Percentiles rank a stretch among this genome's conserved stretches.
Conservation (phyloP, 2,888 invertebrate genomes). For the Lasioglossum malachurum region DNA sequence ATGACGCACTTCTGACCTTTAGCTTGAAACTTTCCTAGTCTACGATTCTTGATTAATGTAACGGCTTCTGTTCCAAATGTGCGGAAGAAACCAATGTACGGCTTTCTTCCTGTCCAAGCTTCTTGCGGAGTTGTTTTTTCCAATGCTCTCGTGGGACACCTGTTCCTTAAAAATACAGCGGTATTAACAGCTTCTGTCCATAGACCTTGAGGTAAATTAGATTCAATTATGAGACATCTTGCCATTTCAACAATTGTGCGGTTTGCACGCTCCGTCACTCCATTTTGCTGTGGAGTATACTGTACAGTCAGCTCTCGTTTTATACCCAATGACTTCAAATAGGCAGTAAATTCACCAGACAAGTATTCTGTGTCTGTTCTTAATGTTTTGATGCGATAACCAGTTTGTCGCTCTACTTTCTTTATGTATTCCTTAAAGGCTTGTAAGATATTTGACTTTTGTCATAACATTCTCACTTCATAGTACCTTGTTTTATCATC, state of each 20-base stretch:
- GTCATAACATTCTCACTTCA: constrained; percentile 4
- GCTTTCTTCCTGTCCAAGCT: constrained; percentile 57
- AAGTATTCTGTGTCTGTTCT: constrained; percentile 55
- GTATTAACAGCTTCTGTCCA: constrained; percentile 73
- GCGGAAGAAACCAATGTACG: constrained; percentile 46
- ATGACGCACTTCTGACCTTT: no score
- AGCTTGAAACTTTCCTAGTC: no score
- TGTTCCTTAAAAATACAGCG: constrained; percentile 34
- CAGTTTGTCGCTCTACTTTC: neutral
- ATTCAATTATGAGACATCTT: constrained; percentile 68
- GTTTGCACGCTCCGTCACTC: constrained; percentile 73
- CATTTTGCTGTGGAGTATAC: constrained; percentile 76
- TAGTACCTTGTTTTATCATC: constrained; percentile 48
- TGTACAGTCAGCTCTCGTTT: constrained; percentile 58
- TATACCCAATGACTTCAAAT: constrained; percentile 35
- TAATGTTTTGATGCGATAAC: neutral
- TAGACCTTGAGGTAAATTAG: constrained; percentile 58
- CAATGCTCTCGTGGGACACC: constrained; percentile 40
- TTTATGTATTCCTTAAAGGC: neutral
- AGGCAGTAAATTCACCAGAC: constrained; percentile 48
- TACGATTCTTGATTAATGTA: no score
- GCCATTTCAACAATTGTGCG: constrained; percentile 74
- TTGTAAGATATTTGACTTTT: neutral
- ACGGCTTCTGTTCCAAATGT: neutral
- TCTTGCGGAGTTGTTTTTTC: constrained; percentile 44